Evolutionary conservation across 2,888 invertebrate species (phyloP), one percentile per base, ranked within the genome.

Genomic region (Encarsia formosa): DNA sequence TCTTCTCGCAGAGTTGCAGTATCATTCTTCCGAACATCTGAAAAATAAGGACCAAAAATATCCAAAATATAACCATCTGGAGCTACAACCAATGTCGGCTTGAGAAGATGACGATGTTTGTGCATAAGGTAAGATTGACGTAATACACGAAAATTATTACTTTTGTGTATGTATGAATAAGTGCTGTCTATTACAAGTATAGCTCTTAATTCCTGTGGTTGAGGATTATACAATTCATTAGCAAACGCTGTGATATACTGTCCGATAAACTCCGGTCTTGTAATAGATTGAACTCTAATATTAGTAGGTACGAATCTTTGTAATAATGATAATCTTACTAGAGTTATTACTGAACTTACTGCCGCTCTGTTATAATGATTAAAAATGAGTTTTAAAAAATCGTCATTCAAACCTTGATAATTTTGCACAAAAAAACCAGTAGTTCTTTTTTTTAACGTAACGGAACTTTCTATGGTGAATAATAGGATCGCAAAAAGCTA

Each of bases 281-380:
- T 59, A 15, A 58, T 54, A 11, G 56, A 39, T 8, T 51, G 20
- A 41, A 58, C 23, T 39, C 58, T 56, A 23, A 59, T 58, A 41
- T 56, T 56, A 3, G 5, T n/a, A 23, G 46, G 51, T 2, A 56
- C 56, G 47, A 58, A 58, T 5, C 52, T 45, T 34, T 22, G 24
- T 42, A 56, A 53, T 19, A 58, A 22, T 3, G 55, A 60, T 26
- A 34, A 15, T 34, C 42, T 34, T 2, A 55, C 54, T 4, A 29
- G 48, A 20, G 11, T 15, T 5, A 44, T 32, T 11, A 15, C 40
- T 11, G 24, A 20, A 13, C 42, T 50, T 13, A 42, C 37, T 9
- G 41, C 24, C 39, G 50, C 45, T 20, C 56, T 42, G 13, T 13
- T 41, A 35, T 24, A 29, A 18, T 44, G 34, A 19, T 35, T 6